Evolutionary conservation across 30 jellyfish, hydroid and myxozoan genomes (phyloP), one percentile per base, ranked within the genome.

Genomic region (Cassiopea andromeda): DNA sequence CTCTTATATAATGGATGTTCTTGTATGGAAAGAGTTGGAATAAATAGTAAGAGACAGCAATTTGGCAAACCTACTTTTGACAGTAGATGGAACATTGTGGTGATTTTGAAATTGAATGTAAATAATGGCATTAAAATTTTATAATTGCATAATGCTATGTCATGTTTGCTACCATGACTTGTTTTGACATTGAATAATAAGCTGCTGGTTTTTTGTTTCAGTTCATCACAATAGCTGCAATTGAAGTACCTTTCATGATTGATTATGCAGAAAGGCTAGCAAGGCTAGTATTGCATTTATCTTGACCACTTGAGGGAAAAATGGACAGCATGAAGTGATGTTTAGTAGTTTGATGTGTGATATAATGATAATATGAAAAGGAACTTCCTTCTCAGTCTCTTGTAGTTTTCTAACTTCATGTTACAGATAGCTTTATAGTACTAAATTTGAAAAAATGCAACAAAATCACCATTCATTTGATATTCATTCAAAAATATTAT

Each of bases 231-330:
- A 70, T 70, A 4, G 49, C 79, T 70, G 79, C 69, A 66, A 47
- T 73, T 73, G 93, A 54, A 76, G 81, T 77, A 77, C 82, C 94
- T 87, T 70, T 87, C 7, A 87, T 87, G 94, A 87, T 49, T 59
- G 94, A 87, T 83, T 12, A 47, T 48, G 85, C 90, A 87, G 94
- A 87, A 87, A 61, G 78, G 60, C 87, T 77, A 85, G 90, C 60
- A n/a, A 1, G 3, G 57, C 85, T 75, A 27, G 90, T 66, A 76
- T 47, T 78, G 90, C 68, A 7, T 49, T 19, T 17, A 81, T 78
- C 90, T 78, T 66, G 94, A 87, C 66, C 43, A 5, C 49, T 17
- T 77, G 75, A 78, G 82, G 94, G 82, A 54, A 60, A 75, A 70
- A 70, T 27, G 79, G 54, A 70, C 79, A 70, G 79, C n/a, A 10